A percentile compares a stretch with the other conserved stretches of the same genome.
Evolutionary conservation across 2,888 invertebrate genomes (phyloP).

Genomic region (Eristalis intricaria): DNA sequence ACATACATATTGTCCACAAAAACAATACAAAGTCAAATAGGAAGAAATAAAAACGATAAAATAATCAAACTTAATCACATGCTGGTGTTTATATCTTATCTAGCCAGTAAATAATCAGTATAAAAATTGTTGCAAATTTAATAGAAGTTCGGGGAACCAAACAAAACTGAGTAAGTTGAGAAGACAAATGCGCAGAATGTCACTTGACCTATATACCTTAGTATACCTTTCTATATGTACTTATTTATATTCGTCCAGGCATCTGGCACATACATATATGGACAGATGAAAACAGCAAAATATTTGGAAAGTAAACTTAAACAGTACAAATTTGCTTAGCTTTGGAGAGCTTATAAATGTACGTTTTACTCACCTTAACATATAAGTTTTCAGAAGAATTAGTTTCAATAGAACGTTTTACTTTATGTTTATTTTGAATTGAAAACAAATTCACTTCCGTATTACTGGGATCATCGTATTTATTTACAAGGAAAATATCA

Average conservation of each 20-base stretch:
- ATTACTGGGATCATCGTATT: conserved; percentile 22
- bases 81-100: not conserved
- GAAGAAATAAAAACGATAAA: not conserved
- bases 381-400: conserved; percentile 47
- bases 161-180: not conserved
- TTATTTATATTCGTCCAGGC: not conserved
- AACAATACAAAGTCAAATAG: not conserved
- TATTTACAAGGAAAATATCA: conserved; percentile 43
- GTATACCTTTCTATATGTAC: not conserved
- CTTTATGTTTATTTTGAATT: conserved; percentile 28
- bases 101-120: not conserved
- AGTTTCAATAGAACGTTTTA: conserved; percentile 38
- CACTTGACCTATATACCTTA: not conserved
- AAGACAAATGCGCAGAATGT: conserved; percentile 11
- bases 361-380: conserved; percentile 33
- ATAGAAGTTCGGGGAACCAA: not conserved
- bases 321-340: not conserved
- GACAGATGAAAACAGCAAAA: not conserved
- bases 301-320: not conserved
- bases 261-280: not conserved
- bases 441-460: conserved; percentile 8
- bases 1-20: not conserved
- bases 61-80: not conserved
- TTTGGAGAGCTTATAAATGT: not conserved
- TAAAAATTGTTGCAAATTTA: not conserved